Conservation (phyloP, 2,888 invertebrate species). For the Nomada ruficornis region DNA sequence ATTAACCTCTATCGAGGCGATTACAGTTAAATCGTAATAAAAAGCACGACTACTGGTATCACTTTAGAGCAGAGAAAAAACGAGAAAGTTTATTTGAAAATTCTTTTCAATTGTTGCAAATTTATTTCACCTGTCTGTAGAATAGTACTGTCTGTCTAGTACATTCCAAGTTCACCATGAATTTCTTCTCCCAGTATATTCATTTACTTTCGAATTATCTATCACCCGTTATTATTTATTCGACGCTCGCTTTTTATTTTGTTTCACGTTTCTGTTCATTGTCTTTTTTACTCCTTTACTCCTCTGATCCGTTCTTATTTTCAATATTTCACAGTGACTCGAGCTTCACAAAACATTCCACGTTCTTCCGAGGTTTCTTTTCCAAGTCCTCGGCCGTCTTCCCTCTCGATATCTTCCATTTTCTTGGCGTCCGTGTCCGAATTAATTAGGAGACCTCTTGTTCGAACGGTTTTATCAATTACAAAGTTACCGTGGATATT, state of each 20-base stretch:
- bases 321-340: too few species aligned
- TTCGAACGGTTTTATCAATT: slow-evolving; percentile 30
- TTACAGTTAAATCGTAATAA: background rate
- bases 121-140: slow-evolving; percentile 1
- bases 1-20: background rate
- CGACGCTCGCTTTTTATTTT: background rate
- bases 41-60: background rate
- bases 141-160: background rate
- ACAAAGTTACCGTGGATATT: background rate
- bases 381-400: background rate
- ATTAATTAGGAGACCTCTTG: slow-evolving; percentile 24
- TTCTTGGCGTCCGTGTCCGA: background rate
- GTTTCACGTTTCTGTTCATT: too few species aligned
- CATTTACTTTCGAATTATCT: background rate
- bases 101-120: background rate
- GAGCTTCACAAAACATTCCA: too few species aligned
- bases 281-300: too few species aligned
- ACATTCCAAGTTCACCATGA: background rate
- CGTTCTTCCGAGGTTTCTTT: too few species aligned
- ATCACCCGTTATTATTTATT: background rate
- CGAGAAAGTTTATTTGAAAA: too few species aligned
- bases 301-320: too few species aligned
- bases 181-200: background rate
- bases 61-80: background rate
- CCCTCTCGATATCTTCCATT: background rate